Percentiles rank a stretch among this genome's conserved stretches.
These are phyloP conservation scores for Drosophila lowei DNA, from an alignment of 1,140 invertebrate genomes.

Conservation along the genomic window DNA sequence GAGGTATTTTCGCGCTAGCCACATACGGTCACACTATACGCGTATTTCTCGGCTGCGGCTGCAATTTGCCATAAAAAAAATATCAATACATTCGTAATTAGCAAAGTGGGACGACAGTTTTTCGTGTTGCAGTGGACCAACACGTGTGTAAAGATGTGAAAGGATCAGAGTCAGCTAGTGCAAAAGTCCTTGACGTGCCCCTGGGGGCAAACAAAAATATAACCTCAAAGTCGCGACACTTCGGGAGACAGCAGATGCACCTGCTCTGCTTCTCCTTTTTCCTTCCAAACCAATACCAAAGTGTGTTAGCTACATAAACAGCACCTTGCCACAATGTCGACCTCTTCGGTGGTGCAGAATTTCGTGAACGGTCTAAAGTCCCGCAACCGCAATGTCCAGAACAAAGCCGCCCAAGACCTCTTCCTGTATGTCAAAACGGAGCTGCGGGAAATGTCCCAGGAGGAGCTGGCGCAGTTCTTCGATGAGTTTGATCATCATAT, in stretches of 20 bases:
- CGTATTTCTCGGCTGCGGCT: slow-evolving; percentile 24
- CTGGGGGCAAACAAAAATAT: slow-evolving; percentile 24
- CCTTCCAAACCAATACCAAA: slow-evolving; percentile 4
- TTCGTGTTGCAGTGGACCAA: background rate
- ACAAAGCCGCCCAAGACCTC: slow-evolving; percentile 93
- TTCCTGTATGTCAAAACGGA: slow-evolving; percentile 96
- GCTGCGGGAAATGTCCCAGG: slow-evolving; percentile 94
- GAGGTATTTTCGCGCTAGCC: background rate
- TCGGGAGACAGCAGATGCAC: slow-evolving; percentile 41
- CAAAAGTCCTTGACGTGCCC: slow-evolving; percentile 6
- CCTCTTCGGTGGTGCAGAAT: slow-evolving; percentile 87
- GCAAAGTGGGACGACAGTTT: background rate
- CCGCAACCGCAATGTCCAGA: slow-evolving; percentile 91
- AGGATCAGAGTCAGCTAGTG: background rate
- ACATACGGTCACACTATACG: slow-evolving; percentile 10
- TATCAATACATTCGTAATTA: slow-evolving; percentile 1
- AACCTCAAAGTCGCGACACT: slow-evolving; percentile 37
- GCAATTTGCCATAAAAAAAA: slow-evolving; percentile 16
- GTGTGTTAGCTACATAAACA: background rate
- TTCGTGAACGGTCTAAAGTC: slow-evolving; percentile 95
- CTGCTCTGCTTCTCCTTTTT: slow-evolving; percentile 35
- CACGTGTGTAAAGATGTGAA: slow-evolving; percentile 9
- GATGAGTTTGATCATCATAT: slow-evolving; percentile 98
- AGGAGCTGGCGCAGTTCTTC: slow-evolving; percentile 94
- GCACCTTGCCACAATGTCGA: slow-evolving; percentile 56